Percentiles rank a stretch among this genome's conserved stretches.
These are phyloP conservation scores for Herpetotheres cachinnans DNA, from an alignment of 2,113 vertebrate genomes.

Conservation along the genomic window DNA sequence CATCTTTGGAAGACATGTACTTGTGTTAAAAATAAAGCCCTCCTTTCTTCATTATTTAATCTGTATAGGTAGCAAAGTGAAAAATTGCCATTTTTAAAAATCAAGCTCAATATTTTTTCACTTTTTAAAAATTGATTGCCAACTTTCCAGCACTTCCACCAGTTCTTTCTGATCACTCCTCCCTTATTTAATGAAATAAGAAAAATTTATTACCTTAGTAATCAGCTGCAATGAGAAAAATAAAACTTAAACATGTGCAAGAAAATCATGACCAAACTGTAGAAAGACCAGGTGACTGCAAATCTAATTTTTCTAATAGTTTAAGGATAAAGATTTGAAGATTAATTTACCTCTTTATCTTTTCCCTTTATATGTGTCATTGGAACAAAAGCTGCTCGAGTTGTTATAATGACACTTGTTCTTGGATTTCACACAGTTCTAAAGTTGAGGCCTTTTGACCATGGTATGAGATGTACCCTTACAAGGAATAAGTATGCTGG, in stretches of 20 bases:
- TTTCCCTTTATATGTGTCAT: neutral
- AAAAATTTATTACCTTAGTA: neutral
- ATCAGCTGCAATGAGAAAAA: neutral
- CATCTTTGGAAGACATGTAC: neutral
- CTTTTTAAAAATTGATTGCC: neutral
- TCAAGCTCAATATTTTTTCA: neutral
- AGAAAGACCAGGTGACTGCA: neutral
- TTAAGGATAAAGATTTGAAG: neutral
- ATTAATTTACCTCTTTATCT: neutral
- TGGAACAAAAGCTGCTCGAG: neutral
- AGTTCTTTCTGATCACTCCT: neutral
- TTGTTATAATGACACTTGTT: neutral
- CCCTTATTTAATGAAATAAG: neutral
- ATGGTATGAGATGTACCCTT: neutral
- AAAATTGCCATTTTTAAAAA: neutral
- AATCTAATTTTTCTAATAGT: neutral
- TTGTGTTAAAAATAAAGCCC: neutral
- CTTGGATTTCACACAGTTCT: neutral
- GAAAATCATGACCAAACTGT: neutral
- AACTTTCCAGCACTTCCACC: neutral
- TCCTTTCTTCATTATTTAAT: neutral
- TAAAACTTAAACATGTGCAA: neutral
- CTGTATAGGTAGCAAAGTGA: neutral
- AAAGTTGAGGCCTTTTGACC: neutral
- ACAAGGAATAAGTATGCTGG: neutral